Evolutionary conservation across 1,140 invertebrate species (phyloP).

Genomic region (Nilaparvata lugens): DNA sequence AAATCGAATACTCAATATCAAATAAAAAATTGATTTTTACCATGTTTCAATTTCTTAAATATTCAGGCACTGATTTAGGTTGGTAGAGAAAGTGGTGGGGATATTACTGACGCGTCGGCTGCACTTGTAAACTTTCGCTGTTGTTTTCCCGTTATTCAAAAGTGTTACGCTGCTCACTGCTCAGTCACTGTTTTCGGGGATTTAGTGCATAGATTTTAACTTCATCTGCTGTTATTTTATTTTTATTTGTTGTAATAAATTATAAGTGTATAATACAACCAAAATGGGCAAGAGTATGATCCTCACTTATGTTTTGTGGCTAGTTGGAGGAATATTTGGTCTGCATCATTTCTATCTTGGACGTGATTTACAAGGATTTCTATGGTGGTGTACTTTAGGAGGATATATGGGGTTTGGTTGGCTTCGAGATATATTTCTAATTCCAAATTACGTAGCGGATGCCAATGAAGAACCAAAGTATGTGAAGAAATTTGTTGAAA

Average conservation of each 20-base stretch:
- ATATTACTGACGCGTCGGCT: background rate
- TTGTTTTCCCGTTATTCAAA: no score
- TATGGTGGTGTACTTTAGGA: constrained; percentile 78
- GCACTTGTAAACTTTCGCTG: no score
- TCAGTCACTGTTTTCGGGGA: background rate
- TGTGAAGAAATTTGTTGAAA: constrained; percentile 51
- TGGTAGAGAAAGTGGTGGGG: background rate
- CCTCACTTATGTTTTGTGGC: constrained; percentile 72
- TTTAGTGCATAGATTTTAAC: background rate
- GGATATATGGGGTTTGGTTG: constrained; percentile 80
- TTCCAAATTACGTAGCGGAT: constrained; percentile 79
- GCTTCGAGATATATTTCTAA: constrained; percentile 73
- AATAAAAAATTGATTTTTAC: no score
- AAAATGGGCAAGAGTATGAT: constrained; percentile 50
- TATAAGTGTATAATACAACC: background rate
- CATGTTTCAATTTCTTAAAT: no score
- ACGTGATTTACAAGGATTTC: constrained; percentile 80
- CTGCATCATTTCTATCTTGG: constrained; percentile 85
- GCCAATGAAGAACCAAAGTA: constrained; percentile 70
- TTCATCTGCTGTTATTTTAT: background rate
- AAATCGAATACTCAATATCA: no score
- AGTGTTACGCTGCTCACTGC: background rate
- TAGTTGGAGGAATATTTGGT: constrained; percentile 77
- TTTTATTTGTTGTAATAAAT: background rate
- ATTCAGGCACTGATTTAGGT: no score